Base-by-base conservation (phyloP, 2,113 vertebrate species). In the Girardinichthys multiradiatus region DNA sequence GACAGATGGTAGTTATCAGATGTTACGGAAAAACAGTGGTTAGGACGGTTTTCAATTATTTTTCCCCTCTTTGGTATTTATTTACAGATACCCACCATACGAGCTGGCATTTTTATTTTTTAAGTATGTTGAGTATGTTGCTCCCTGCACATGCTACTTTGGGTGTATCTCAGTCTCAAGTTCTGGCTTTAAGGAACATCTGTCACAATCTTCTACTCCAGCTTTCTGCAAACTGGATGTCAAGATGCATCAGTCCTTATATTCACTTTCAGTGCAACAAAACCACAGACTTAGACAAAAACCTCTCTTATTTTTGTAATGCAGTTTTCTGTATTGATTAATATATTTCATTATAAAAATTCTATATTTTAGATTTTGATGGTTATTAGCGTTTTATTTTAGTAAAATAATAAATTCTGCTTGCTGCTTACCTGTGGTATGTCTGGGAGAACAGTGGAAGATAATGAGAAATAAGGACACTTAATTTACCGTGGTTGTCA, bases 1-100 rank as follows among this genome's bases (percentile, higher is more conserved):
- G 84, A 91, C 91, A 91, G 90, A 90, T 92, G 91, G 87, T 90
- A 89, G 85, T 92, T 90, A 91, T 89, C 86, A 92, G 85, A 87
- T 80, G 31, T 71, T 79, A 87, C 91, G 91, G 89, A 90, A 93
- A 90, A 88, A 85, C 80, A 89, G 87, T 63, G 87, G 91, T 86
- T 76, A 84, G 76, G 86, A 84, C 79, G 66, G 85, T 88, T 90
- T 87, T 90, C 80, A 72, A 64, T 68, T 76, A 67, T 80, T 85
- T 70, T 74, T 64, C 21, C 17, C 13, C 4, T 24, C 75, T 83
- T 82, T 86, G 87, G 84, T 90, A 86, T 91, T 92, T 91, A 87
- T 90, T 85, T 87, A 69, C 86, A 88, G 79, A 87, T 88, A 80
- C 88, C 87, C 75, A 86, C 87, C 81, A 75, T 61, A 73, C 86